A percentile compares a stretch with the other conserved stretches of the same genome.
phyloP scores from a whole-genome alignment of 2,113 vertebrate species.

The Scolopax mira region DNA sequence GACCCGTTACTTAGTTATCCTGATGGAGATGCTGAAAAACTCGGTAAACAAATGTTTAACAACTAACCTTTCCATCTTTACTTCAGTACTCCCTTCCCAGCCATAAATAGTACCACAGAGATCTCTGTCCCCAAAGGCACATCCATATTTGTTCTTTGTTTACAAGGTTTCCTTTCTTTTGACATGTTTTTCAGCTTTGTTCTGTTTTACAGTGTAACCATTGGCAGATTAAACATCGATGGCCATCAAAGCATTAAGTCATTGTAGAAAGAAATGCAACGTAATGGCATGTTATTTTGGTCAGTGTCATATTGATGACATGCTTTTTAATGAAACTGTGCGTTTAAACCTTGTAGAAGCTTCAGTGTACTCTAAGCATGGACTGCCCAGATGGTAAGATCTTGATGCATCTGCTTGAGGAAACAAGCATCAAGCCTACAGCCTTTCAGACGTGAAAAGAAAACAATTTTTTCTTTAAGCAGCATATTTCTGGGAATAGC shows the following conservation, averaged over 20 bases:
- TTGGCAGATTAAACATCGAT: neutral
- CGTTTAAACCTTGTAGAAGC: neutral
- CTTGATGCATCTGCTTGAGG: neutral
- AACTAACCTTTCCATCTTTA: neutral
- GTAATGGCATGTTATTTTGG: neutral
- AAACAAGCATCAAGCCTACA: neutral
- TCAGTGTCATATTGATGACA: neutral
- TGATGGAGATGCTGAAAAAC: neutral
- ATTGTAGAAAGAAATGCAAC: neutral
- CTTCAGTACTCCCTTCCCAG: neutral
- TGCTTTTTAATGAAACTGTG: neutral
- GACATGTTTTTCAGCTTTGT: neutral
- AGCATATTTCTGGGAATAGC: neutral
- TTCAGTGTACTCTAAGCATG: neutral
- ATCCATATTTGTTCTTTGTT: neutral
- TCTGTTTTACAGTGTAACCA: neutral
- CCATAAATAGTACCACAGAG: neutral
- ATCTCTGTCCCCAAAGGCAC: neutral
- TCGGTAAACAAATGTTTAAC: neutral
- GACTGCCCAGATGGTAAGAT: neutral
- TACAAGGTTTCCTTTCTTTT: neutral
- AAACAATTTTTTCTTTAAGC: neutral
- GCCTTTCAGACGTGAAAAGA: neutral
- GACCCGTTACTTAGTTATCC: neutral
- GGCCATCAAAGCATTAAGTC: neutral